Evolutionary conservation across 2,797 vertebrate species (phyloP).

Genomic region (Anguilla pacifica): DNA sequence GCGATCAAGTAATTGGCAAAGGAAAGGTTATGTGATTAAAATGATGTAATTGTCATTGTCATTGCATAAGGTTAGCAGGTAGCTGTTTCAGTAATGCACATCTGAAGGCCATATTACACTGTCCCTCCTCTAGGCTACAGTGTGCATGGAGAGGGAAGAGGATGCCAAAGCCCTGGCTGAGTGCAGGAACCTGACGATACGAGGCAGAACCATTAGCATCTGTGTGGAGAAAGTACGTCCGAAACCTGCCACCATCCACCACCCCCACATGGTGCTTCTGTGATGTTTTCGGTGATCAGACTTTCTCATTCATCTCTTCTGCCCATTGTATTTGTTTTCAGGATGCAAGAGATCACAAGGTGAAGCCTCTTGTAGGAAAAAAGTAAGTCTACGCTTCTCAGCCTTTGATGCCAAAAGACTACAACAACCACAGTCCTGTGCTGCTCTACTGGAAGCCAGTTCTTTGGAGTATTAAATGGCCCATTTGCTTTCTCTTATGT

Average conservation of each 20-base stretch:
- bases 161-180: constrained; percentile 76
- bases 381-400: constrained; percentile 40
- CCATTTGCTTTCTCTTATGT: not conserved
- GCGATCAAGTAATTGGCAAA: no score
- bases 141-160: constrained; percentile 80
- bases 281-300: not conserved
- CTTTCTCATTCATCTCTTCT: not conserved
- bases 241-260: no score
- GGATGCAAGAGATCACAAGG: constrained; percentile 30
- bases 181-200: constrained; percentile 61
- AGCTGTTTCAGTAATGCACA: not conserved
- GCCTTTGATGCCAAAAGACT: not conserved
- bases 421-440: not conserved
- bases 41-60: no score
- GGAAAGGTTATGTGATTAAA: no score
- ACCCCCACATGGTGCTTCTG: not conserved
- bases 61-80: no score
- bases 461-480: not conserved
- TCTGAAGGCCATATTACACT: not conserved
- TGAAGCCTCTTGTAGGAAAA: constrained; percentile 30
- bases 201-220: constrained; percentile 67
- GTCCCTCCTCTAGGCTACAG: constrained; percentile 71
- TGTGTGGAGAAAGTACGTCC: constrained; percentile 50
- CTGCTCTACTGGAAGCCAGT: not conserved
- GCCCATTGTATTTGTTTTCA: not conserved